Evolutionary conservation across 2,797 vertebrate genomes (phyloP), one percentile per base, ranked within the genome.

Genomic region (Cossypha dichroa): DNA sequence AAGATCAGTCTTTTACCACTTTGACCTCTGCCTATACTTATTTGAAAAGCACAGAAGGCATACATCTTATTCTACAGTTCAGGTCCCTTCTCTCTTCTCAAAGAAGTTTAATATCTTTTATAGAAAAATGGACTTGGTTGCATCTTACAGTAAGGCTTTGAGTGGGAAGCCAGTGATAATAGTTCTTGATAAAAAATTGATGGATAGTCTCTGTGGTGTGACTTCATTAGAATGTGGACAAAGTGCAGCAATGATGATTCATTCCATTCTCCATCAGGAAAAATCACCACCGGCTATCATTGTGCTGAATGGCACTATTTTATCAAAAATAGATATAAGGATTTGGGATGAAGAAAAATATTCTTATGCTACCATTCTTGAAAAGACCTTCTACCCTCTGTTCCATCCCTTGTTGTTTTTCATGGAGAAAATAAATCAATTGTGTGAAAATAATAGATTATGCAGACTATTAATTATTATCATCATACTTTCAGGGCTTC

Each of bases 381-480:
- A 89, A 89, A 52, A 94, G 51, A 78, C 49, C 46, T 66, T 92
- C 63, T 94, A 40, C 5, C 4, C 62, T 90, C 28, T 91, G 10
- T 31, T 66, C 36, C 21, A 16, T 67, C 18, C 7, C 23, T 66
- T 91, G 40, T 90, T 64, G 38, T 90, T 43, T 68, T 55, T 88
- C 63, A 72, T n/a, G 21, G 45, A 77, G 40, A 94, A 93, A 96
- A 93, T 59, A 93, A 91, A 96, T 93, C 5, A 90, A 88, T n/a
- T 89, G 38, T 48, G 15, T 76, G 62, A 95, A 96, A 96, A 73
- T 88, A 97, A 97, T 88, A 86, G 88, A 83, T 96, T 90, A 54
- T 56, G 28, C 34, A 63, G 49, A 79, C 67, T 87, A 93, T 94
- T 97, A 76, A 91, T 96, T 97, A 97, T 43, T 28, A 96, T 78